Evolutionary conservation across 2,888 invertebrate species (phyloP).

Genomic region (Trisateles emortualis): DNA sequence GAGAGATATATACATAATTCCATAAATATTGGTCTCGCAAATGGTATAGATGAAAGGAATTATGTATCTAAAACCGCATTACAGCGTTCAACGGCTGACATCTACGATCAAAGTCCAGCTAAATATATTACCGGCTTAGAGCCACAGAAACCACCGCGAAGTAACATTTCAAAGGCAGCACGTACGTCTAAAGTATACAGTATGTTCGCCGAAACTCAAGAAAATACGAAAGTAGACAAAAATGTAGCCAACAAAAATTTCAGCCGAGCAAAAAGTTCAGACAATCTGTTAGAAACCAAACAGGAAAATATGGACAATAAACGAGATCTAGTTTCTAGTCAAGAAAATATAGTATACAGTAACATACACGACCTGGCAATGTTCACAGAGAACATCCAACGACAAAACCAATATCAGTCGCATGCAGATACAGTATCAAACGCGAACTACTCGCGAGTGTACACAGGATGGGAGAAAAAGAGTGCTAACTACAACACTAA

Average conservation of each 20-base stretch:
- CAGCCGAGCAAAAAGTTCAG: conserved; percentile 82
- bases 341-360: conserved; percentile 83
- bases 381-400: conserved; percentile 81
- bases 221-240: conserved; percentile 57
- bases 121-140: conserved; percentile 83
- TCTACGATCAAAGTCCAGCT: conserved; percentile 78
- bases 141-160: conserved; percentile 83
- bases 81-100: conserved; percentile 74
- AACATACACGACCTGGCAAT: conserved; percentile 81
- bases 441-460: conserved; percentile 88
- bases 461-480: conserved; percentile 88
- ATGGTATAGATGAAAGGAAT: conserved; percentile 77
- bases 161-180: conserved; percentile 79
- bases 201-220: conserved; percentile 80
- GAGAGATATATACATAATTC: conserved; percentile 81
- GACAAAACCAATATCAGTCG: conserved; percentile 76
- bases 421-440: conserved; percentile 70
- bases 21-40: conserved; percentile 78
- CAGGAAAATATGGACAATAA: conserved; percentile 76
- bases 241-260: conserved; percentile 75
- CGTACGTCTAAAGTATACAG: conserved; percentile 83
- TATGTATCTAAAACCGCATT: conserved; percentile 77
- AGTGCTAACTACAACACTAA: conserved; percentile 73
- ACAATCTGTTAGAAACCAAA: conserved; percentile 79
- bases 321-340: conserved; percentile 82